Evolutionary conservation across 2,797 vertebrate genomes (phyloP).

Genomic region (Tapirus indicus): DNA sequence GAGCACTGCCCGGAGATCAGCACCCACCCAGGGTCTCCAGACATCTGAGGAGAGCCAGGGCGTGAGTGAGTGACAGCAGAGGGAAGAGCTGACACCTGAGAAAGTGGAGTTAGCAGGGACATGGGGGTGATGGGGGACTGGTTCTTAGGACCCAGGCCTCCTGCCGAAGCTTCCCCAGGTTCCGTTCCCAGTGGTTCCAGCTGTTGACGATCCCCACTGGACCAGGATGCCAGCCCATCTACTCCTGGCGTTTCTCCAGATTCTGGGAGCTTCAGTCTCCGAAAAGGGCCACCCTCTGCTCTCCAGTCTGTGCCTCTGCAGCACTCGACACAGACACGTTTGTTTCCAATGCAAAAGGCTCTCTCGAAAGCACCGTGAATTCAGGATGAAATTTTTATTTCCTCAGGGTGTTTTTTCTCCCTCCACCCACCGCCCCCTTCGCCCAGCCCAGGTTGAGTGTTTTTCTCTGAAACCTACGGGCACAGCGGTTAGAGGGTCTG

Average conservation of each 20-base stretch:
- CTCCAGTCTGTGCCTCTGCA: background rate
- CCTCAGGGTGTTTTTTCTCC: background rate
- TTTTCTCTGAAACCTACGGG: conserved; percentile 68
- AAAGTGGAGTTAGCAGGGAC: background rate
- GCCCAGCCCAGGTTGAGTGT: background rate
- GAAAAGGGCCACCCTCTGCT: background rate
- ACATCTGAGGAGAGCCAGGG: background rate
- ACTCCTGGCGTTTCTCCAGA: background rate
- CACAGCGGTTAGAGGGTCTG: conserved; percentile 62
- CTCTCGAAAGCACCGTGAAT: conserved; percentile 67
- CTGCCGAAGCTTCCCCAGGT: accelerated
- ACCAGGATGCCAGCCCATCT: background rate
- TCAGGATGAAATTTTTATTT: conserved; percentile 70
- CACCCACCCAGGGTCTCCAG: background rate
- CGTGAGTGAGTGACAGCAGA: accelerated
- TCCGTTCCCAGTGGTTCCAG: background rate
- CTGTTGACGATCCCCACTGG: background rate
- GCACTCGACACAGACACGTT: conserved; percentile 57
- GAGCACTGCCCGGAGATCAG: background rate
- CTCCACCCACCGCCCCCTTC: background rate
- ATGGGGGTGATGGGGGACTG: background rate
- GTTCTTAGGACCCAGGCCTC: background rate
- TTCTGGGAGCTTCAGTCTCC: background rate
- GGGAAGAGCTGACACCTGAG: background rate
- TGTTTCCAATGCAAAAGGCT: conserved; percentile 76